These are phyloP conservation scores for Pangasius djambal DNA, from an alignment of 2,797 vertebrate species.

Conservation along the genomic window DNA sequence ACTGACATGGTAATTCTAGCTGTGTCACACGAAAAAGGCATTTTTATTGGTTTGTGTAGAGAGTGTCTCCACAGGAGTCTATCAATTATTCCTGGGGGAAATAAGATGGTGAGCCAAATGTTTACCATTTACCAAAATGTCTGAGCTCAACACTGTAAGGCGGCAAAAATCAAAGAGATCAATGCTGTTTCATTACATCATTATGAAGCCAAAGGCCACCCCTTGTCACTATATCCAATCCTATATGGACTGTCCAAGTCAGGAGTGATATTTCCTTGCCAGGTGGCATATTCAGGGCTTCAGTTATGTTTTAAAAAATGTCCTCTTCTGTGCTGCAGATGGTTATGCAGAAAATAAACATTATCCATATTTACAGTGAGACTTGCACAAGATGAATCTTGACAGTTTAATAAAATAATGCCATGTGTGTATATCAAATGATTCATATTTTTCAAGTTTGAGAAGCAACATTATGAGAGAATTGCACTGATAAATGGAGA, in stretches of 20 bases:
- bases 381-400: neutral
- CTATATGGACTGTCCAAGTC: neutral
- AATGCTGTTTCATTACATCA: constrained; percentile 48
- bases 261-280: neutral
- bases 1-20: constrained; percentile 35
- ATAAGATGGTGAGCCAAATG: constrained; percentile 74
- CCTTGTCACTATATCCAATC: constrained; percentile 20
- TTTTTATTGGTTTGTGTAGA: constrained; percentile 72
- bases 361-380: neutral
- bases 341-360: neutral
- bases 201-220: constrained; percentile 46
- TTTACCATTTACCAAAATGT: constrained; percentile 66
- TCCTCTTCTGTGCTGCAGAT: neutral
- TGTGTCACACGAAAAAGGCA: constrained; percentile 27
- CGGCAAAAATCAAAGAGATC: constrained; percentile 54
- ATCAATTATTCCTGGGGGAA: constrained; percentile 71
- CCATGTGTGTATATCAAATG: neutral
- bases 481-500: constrained; percentile 32
- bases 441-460: constrained; percentile 3
- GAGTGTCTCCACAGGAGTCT: constrained; percentile 73
- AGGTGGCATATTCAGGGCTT: neutral
- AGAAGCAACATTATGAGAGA: constrained; percentile 19
- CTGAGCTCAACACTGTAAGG: constrained; percentile 54
- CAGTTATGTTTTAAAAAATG: neutral
- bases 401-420: constrained; percentile 3